Percentiles rank a stretch among this genome's conserved stretches.
These are phyloP conservation scores for Dryadula phaetusa DNA, from an alignment of 2,888 invertebrate genomes.

Conservation along the genomic window DNA sequence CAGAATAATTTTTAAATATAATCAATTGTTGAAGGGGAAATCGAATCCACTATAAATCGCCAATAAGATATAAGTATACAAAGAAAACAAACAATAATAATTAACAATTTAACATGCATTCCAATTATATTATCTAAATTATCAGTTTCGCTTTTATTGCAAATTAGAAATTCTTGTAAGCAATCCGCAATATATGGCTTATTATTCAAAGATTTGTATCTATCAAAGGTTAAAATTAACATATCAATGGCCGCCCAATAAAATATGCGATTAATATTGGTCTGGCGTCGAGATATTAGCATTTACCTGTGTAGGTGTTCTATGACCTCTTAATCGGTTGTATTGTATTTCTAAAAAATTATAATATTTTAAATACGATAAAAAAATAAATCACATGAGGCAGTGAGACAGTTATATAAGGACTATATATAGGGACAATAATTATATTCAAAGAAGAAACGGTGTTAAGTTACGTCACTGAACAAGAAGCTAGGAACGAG, in stretches of 20 bases:
- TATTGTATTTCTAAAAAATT: not conserved
- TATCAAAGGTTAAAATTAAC: constrained; percentile 26
- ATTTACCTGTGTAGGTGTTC: constrained; percentile 25
- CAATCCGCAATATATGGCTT: constrained; percentile 23
- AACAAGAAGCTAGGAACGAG: too few species aligned
- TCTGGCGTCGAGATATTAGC: constrained; percentile 13
- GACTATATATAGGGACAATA: too few species aligned
- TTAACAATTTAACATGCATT: not conserved
- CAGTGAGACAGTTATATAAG: too few species aligned
- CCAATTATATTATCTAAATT: not conserved
- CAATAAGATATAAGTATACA: not conserved
- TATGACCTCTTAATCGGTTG: constrained; percentile 2
- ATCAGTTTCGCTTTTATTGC: constrained; percentile 14
- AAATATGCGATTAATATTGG: constrained; percentile 26
- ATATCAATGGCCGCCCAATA: constrained; percentile 29
- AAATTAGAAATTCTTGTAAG: constrained; percentile 22
- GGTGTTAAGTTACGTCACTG: too few species aligned
- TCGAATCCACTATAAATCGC: too few species aligned
- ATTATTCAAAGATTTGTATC: constrained; percentile 12
- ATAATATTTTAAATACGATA: not conserved
- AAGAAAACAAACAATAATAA: not conserved
- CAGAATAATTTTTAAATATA: too few species aligned
- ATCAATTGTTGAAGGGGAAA: too few species aligned
- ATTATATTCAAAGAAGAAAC: too few species aligned
- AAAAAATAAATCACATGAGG: too few species aligned